Conservation (phyloP, 2,888 invertebrate genomes). For the Rhimphoctona megacephalus region DNA sequence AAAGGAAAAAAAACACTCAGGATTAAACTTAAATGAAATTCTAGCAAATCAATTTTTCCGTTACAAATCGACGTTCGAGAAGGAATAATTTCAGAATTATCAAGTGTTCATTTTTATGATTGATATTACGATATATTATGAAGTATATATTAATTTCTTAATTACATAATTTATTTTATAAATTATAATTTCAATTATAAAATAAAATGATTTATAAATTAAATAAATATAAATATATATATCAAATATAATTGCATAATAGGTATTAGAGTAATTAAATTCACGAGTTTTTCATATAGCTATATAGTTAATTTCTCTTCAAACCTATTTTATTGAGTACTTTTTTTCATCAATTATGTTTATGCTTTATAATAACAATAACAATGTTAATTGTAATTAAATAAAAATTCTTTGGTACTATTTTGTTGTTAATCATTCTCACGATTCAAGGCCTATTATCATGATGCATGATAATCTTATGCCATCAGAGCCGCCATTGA, state of each 20-base stretch:
- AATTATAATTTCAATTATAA: no score
- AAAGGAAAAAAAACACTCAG: neutral
- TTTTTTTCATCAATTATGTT: neutral
- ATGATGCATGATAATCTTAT: slow-evolving; percentile 21
- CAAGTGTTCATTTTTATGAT: neutral
- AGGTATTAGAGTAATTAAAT: neutral
- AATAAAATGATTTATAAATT: no score
- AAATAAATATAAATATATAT: no score
- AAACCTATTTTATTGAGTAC: neutral
- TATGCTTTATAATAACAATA: no score
- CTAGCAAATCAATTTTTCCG: neutral
- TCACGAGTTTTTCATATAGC: neutral
- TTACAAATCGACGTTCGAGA: neutral
- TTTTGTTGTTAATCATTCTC: slow-evolving; percentile 2
- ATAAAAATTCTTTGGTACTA: neutral
- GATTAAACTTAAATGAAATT: neutral
- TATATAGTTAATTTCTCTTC: neutral
- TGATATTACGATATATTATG: neutral
- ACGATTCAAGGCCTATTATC: slow-evolving; percentile 20
- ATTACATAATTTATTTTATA: neutral
- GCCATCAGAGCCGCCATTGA: neutral
- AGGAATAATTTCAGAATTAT: neutral
- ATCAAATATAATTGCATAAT: neutral
- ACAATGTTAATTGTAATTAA: neutral
- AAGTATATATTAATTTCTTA: neutral